These are phyloP conservation scores for Smutsia gigantea DNA, from an alignment of 2,797 vertebrate genomes.

Conservation along the genomic window DNA sequence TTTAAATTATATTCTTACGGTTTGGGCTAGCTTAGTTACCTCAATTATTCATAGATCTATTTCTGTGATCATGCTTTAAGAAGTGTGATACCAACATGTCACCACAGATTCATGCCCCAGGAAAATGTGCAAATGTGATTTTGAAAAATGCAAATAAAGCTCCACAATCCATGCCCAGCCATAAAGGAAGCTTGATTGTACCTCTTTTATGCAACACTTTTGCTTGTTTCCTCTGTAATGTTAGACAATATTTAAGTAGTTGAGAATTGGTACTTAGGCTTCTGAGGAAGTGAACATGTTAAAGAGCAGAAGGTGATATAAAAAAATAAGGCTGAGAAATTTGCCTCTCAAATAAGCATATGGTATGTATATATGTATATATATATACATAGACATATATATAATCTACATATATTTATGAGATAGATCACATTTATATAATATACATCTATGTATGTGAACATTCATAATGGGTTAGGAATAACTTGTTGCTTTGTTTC, in stretches of 20 bases:
- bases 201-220: neutral
- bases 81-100: neutral
- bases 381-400: neutral
- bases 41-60: conserved; percentile 4
- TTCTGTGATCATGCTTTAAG: conserved; percentile 35
- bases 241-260: conserved; percentile 57
- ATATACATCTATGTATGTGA: neutral
- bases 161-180: neutral
- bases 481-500: neutral
- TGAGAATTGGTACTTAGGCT: conserved; percentile 1
- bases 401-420: neutral
- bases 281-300: neutral
- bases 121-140: conserved; percentile 47
- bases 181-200: neutral
- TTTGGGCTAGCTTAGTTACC: neutral
- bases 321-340: conserved; percentile 43
- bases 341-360: conserved; percentile 27
- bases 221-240: conserved; percentile 23
- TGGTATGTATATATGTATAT: neutral
- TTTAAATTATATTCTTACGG: neutral
- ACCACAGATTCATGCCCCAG: neutral
- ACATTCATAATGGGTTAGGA: neutral
- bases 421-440: neutral
- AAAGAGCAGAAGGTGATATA: conserved; percentile 56
- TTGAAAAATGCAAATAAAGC: neutral